Evolutionary conservation across 1,140 invertebrate species (phyloP).

Genomic region (Marisa cornuarietis): DNA sequence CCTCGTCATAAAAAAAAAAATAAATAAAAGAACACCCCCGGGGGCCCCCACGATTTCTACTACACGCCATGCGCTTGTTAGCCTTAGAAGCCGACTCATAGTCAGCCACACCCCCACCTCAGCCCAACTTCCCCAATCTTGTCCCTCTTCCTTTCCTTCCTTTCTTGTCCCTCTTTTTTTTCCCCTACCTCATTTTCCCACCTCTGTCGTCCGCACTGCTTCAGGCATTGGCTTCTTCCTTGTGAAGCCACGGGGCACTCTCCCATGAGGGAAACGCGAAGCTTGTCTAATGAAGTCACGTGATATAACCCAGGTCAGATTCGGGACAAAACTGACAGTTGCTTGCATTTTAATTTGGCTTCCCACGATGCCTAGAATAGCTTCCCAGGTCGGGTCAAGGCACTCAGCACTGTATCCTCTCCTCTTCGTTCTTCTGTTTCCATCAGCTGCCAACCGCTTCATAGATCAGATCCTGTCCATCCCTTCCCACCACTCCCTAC

Average conservation of each 20-base stretch:
- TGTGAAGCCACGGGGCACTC: too few species aligned
- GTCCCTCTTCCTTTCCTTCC: neutral
- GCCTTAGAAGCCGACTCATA: too few species aligned
- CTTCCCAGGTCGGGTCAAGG: too few species aligned
- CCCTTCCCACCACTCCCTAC: neutral
- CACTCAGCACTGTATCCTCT: neutral
- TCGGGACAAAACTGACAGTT: too few species aligned
- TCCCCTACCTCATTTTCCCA: neutral
- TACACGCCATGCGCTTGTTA: neutral
- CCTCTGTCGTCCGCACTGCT: neutral
- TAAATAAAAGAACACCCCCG: too few species aligned
- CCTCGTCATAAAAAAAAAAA: too few species aligned
- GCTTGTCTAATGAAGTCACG: too few species aligned
- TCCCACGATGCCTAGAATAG: too few species aligned
- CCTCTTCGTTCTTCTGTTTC: neutral
- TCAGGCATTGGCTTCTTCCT: neutral
- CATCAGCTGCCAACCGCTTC: too few species aligned
- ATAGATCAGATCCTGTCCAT: neutral
- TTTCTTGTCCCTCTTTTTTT: neutral
- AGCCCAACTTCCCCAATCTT: neutral
- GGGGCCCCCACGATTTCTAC: constrained; percentile 2
- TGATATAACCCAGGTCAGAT: too few species aligned
- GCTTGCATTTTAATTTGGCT: too few species aligned
- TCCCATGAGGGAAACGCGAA: too few species aligned
- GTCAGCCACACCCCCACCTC: neutral